Base-by-base conservation (phyloP, 1,140 invertebrate species). In the Vollenhovia emeryi region DNA sequence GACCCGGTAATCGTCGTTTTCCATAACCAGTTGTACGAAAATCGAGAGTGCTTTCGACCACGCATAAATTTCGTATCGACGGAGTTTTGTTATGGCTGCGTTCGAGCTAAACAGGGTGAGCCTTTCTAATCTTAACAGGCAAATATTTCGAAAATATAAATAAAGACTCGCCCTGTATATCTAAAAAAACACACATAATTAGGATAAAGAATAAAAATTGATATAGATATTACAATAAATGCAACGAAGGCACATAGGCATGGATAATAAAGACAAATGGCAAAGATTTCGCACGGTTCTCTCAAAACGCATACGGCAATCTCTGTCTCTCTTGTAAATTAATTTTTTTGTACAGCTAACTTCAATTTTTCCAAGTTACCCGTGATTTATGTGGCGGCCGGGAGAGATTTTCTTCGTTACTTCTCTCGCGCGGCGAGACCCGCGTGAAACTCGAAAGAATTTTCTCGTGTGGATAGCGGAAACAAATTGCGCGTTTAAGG, bases 401-500 rank as follows among this genome's bases (percentile, higher is more conserved):
- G 52, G 13, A 57, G 21, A 82, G 24, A 82, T 57, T 69, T 55
- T 57, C 13, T 43, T 45, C 15, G 8, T 82, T 82, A 82, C 8
- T 45, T 33, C n/a, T 57, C n/a, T 73, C 24, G 7, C 13, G n/a
- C 33, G 33, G 18, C 24, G 15, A 71, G 27, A 71, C 7, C 13
- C 5, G 9, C 24, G 21, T 24, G n/a, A 80, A 43, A 27, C 64
- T 24, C 18, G 50, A 55, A 18, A 71, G 27, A n/a, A 55, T 27
- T 57, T 82, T 27, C n/a, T 43, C 30, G 36, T 27, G 36, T 24
- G 55, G n/a, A 57, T 73, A 82, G 30, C 78, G 78, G 66, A 73
- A 71, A 57, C 27, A 82, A 73, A 82, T 82, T 82, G 66, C 78
- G 50, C 36, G 48, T 82, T 82, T 82, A 82, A 2, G 27, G 78